Evolutionary conservation across 2,113 vertebrate genomes (phyloP), one percentile per base, ranked within the genome.

Genomic region (Dipodomys ordii): DNA sequence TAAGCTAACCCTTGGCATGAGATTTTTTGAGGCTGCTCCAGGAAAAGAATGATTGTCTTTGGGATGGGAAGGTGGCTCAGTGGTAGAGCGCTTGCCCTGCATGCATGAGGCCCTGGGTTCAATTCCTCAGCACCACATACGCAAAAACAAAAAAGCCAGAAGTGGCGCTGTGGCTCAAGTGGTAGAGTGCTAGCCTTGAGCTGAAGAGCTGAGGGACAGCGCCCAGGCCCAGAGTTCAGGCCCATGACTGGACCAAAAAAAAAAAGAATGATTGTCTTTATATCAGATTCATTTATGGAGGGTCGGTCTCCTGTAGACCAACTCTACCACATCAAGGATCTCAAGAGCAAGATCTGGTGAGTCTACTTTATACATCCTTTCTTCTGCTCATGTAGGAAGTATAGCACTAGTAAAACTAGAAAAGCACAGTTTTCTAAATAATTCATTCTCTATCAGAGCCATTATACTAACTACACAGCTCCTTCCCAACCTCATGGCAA

Each of bases 361-460:
- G 19, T 46, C 69, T 69, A 57, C 32, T 77, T 72, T 82, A 49
- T 0, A 68, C 6, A n/a, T 32, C 18, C 72, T 85, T 81, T 87
- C 83, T 76, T 67, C 68, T 86, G 74, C 30, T 95, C 64, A 76
- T 11, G 80, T 80, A 91, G 22, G 46, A 93, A 69, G 68, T 18
- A 49, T 0, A 82, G 69, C 46, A 90, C 19, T 39, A 39, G 39
- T 39, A 39, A 44, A 7, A 67, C 46, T 5, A 83, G 72, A 32
- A 64, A 81, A 87, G 73, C 9, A 28, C 3, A 80, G 60, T 90
- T 90, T 96, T 94, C 85, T 76, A 28, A 35, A 32, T 87, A 30
- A 87, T 16, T 82, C 53, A 82, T 57, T 79, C 39, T 87, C 68
- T 90, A n/a, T 44, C 35, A 93, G 28, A 7, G 16, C 22, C 65